Evolutionary conservation across 2,797 vertebrate species (phyloP).

Genomic region (Botia almorhae): DNA sequence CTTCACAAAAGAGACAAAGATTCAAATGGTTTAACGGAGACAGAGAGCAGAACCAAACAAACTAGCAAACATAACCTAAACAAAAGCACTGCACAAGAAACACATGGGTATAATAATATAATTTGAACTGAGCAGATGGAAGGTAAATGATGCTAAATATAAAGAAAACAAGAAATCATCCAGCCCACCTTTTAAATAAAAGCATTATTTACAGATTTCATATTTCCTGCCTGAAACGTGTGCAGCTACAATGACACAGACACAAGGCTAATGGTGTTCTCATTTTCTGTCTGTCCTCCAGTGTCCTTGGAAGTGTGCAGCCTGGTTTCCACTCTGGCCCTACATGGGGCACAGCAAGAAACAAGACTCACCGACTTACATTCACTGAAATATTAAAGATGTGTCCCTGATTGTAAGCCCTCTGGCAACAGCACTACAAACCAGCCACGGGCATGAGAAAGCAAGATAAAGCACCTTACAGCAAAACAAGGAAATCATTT

Average conservation of each 20-base stretch:
- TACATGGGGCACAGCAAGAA: slow-evolving; percentile 60
- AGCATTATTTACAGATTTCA: not conserved
- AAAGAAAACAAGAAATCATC: not conserved
- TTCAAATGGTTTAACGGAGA: too few species aligned
- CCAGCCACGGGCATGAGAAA: not conserved
- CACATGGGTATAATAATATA: too few species aligned
- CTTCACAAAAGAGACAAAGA: too few species aligned
- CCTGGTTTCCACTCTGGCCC: slow-evolving; percentile 51
- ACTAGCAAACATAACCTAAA: too few species aligned
- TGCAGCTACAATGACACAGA: not conserved
- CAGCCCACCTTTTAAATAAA: not conserved
- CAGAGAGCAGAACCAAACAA: too few species aligned
- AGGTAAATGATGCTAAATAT: not conserved
- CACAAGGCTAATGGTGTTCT: slow-evolving; percentile 12
- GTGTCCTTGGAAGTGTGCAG: slow-evolving; percentile 55
- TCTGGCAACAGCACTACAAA: slow-evolving; percentile 32
- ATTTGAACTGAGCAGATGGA: not conserved
- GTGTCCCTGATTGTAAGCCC: slow-evolving; percentile 48
- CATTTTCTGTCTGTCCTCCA: slow-evolving; percentile 20
- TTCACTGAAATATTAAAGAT: slow-evolving; percentile 41
- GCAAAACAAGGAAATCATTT: too few species aligned
- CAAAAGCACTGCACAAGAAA: too few species aligned
- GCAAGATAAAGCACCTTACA: not conserved
- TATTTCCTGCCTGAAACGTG: slow-evolving; percentile 13
- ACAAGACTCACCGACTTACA: slow-evolving; percentile 51